Evolutionary conservation across 2,113 vertebrate species (phyloP), one percentile per base, ranked within the genome.

Genomic region (Odobenus rosmarus): DNA sequence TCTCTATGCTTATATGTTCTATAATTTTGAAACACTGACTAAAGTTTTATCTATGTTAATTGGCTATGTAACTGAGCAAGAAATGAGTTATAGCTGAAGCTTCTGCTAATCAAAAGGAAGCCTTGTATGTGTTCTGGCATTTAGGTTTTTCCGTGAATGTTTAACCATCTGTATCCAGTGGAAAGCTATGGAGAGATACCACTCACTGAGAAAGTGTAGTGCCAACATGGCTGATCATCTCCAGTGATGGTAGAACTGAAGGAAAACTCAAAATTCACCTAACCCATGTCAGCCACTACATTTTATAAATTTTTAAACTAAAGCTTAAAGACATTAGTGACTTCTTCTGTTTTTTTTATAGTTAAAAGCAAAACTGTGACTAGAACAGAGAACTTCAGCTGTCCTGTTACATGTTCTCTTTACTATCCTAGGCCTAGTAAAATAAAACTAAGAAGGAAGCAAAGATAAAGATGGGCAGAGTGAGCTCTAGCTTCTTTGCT

Each of bases 371-470:
- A 88, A 89, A 77, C 67, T 95, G 42, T 57, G 46, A 53, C 74
- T n/a, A 15, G 42, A 93, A 42, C 82, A 84, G 42, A 81, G 64
- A 71, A 49, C 28, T 90, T 80, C 16, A 77, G 76, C 51, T 46
- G 21, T 77, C 28, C 15, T 81, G 3, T 85, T 85, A 81, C 93
- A 69, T 62, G 15, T 82, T 93, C 62, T 82, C 33, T 88, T 77
- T 77, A 83, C 88, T 86, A 1, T 59, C 16, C 19, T 87, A 13
- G 90, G 14, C 67, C 46, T 93, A 74, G 51, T 84, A 55, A 95
- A 93, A 88, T 88, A 92, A 91, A 92, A 55, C 24, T 28, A 96
- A 93, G 90, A 97, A 96, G 93, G 83, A 97, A 97, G 77, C 36
- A 71, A 59, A 89, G 39, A 61, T 67, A 86, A 90, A 39, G 39